phyloP scores from a whole-genome alignment of 2,888 invertebrate species.

The Orthosia gothica region DNA sequence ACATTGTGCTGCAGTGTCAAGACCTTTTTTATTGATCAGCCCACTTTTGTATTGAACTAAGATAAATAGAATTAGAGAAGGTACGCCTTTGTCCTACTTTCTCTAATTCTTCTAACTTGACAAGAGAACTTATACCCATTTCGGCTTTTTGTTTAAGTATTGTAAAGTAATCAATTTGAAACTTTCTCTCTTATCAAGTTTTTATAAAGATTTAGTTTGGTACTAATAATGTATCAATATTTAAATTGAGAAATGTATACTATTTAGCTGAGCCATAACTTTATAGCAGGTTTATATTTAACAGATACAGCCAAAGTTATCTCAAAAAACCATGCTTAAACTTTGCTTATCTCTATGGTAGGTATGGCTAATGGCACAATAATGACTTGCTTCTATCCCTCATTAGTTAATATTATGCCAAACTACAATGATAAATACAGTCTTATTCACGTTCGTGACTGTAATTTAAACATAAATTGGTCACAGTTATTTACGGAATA shows the following conservation, averaged over 20 bases:
- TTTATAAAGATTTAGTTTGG: not conserved
- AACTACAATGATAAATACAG: constrained; percentile 32
- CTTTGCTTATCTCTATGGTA: constrained; percentile 35
- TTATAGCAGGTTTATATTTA: not conserved
- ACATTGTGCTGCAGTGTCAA: too few relatives aligned
- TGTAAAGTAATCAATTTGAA: constrained; percentile 7
- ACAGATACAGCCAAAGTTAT: constrained; percentile 1
- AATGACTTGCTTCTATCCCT: constrained; percentile 38
- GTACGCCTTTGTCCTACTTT: too few relatives aligned
- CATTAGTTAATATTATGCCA: constrained; percentile 40
- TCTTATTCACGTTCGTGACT: constrained; percentile 33
- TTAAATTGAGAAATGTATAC: not conserved
- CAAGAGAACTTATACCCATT: not conserved
- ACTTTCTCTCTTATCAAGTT: constrained; percentile 4
- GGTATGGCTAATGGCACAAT: constrained; percentile 43
- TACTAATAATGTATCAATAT: constrained; percentile 14
- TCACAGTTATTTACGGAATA: constrained; percentile 67
- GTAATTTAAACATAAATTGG: constrained; percentile 50
- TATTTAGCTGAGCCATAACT: not conserved
- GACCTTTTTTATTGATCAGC: too few relatives aligned
- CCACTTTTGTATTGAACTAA: too few relatives aligned
- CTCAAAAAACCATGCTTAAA: not conserved
- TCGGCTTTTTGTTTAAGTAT: not conserved
- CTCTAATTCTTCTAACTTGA: too few relatives aligned
- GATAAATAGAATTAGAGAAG: too few relatives aligned